Percentiles rank a stretch among this genome's conserved stretches.
phyloP scores from a whole-genome alignment of 2,888 invertebrate species.

The Lycophotia porphyrea region DNA sequence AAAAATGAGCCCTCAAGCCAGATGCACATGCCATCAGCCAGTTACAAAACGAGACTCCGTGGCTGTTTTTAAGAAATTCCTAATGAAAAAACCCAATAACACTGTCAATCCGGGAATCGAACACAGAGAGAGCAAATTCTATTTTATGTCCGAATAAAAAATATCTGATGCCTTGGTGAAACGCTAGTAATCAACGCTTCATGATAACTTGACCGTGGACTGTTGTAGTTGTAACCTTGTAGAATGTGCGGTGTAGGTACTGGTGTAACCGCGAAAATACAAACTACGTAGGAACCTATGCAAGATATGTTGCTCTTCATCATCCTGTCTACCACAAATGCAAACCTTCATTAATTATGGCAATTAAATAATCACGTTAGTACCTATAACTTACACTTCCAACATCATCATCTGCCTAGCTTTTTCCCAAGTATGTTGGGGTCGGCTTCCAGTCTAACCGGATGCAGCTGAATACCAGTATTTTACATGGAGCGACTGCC shows the following conservation, averaged over 20 bases:
- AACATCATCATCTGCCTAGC: too few species aligned
- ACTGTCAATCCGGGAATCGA: background rate
- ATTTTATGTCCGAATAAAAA: background rate
- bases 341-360: background rate
- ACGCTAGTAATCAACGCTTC: conserved; percentile 1
- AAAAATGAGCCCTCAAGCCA: too few species aligned
- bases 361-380: background rate
- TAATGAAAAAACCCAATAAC: too few species aligned
- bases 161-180: background rate
- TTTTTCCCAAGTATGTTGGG: too few species aligned
- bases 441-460: too few species aligned
- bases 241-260: too few species aligned
- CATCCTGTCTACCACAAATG: background rate
- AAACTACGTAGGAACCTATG: background rate
- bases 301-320: background rate
- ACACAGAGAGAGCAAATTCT: background rate
- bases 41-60: background rate
- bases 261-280: background rate
- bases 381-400: background rate
- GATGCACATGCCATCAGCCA: too few species aligned
- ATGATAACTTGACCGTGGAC: background rate
- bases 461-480: too few species aligned
- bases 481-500: too few species aligned
- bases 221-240: background rate
- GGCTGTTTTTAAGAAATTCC: background rate